phyloP scores from a whole-genome alignment of 2,888 invertebrate species.

The Cataglyphis albicans region DNA sequence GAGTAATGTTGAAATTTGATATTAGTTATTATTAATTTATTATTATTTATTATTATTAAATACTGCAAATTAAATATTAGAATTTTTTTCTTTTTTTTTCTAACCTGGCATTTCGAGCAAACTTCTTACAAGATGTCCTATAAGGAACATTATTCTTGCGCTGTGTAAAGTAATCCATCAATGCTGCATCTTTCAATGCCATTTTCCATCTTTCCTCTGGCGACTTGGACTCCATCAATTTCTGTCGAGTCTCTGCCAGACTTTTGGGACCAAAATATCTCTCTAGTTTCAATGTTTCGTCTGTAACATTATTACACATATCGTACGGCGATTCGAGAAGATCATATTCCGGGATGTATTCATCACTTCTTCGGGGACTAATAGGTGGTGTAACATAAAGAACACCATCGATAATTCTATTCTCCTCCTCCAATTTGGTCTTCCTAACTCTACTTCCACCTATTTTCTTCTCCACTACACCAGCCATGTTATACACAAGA shows the following conservation, averaged over 20 bases:
- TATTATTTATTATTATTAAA: too few relatives aligned
- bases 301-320: constrained; percentile 65
- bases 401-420: constrained; percentile 77
- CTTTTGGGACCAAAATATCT: constrained; percentile 63
- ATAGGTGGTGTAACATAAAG: constrained; percentile 77
- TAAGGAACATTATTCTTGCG: constrained; percentile 72
- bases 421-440: constrained; percentile 42
- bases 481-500: constrained; percentile 75
- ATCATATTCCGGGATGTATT: constrained; percentile 82
- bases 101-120: constrained; percentile 40
- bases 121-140: constrained; percentile 73
- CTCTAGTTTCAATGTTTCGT: constrained; percentile 64
- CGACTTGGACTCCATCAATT: constrained; percentile 46
- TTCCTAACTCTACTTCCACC: neutral
- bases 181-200: constrained; percentile 72
- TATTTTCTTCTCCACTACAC: constrained; percentile 59
- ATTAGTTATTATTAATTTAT: too few relatives aligned
- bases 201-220: constrained; percentile 65
- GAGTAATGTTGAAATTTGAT: neutral
- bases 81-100: neutral
- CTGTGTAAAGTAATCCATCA: constrained; percentile 75
- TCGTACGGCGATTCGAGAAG: constrained; percentile 73
- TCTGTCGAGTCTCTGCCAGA: constrained; percentile 47
- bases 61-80: too few relatives aligned
- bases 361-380: constrained; percentile 79